Base-by-base conservation (phyloP, 2,113 vertebrate species). In the Caranx melampygus region DNA sequence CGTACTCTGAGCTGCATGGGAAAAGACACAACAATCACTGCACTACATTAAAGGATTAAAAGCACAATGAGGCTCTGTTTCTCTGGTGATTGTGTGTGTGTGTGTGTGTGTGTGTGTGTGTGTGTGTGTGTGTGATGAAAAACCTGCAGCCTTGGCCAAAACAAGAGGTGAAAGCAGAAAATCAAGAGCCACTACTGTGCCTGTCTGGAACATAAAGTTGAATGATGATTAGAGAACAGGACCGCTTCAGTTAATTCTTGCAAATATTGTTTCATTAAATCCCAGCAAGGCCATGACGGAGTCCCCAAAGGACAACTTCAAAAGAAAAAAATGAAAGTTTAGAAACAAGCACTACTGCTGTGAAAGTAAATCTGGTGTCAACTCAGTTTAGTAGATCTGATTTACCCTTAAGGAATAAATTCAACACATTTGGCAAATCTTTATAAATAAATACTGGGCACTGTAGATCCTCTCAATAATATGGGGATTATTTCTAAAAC, bases 261-360 rank as follows among this genome's bases (percentile, higher is more conserved):
- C 16, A 52, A 66, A 55, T 35, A 44, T 7, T 0, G 2, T 67
- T 49, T 64, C 31, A 71, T 68, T n/a, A 81, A 75, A 65, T 79
- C 31, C 66, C 44, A 20, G 13, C 16, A 61, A 55, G 51, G 12
- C 42, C 40, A 52, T 2, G 1, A 42, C 10, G 31, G 35, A 69
- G 35, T 64, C 45, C n/a, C n/a, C n/a, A 34, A 14, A 37, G 14
- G 34, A 44, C 35, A 73, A 37, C 20, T 33, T 26, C 26, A 26
- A 26, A 26, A 26, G 26, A 26, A 26, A 3, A 31, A 26, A 20
- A 10, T 49, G 45, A 40, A 49, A 15, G n/a, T 55, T 40, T 44
- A 40, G n/a, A 70, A 80, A 67, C 18, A 2, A 9, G 14, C 45
- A 61, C 63, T 61, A 15, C 33, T 70, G 42, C 13, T 40, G 34